Conservation (phyloP, 2,888 invertebrate species). For the Calameuta filiformis region DNA sequence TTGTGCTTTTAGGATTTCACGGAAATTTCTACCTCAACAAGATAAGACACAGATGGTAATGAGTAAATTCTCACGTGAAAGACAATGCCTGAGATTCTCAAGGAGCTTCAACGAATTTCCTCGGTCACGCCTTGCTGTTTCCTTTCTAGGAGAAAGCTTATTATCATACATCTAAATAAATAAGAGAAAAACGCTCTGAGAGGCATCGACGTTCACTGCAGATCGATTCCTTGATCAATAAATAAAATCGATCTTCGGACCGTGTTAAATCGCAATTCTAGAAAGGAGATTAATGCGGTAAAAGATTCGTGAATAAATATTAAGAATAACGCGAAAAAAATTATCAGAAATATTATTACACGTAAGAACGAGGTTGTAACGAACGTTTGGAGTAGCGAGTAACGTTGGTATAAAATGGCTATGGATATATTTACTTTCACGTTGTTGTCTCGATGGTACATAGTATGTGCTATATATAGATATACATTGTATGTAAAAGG, state of each 20-base stretch:
- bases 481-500: conserved; percentile 11
- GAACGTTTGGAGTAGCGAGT: background rate
- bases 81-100: background rate
- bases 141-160: background rate
- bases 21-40: background rate
- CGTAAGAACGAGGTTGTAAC: background rate
- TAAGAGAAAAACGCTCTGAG: background rate
- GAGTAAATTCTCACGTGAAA: background rate
- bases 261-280: background rate
- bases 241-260: background rate
- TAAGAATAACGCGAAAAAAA: background rate
- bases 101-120: background rate
- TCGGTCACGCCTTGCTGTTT: background rate
- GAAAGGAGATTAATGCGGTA: background rate
- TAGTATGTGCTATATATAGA: background rate
- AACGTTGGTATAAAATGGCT: background rate
- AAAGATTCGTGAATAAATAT: background rate
- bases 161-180: background rate
- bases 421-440: background rate
- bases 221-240: background rate
- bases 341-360: background rate
- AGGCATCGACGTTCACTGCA: background rate
- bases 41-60: background rate
- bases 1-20: conserved; percentile 17
- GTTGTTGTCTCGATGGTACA: background rate